Conservation (phyloP, 2,113 vertebrate genomes). For the Puffinus mauretanicus region DNA sequence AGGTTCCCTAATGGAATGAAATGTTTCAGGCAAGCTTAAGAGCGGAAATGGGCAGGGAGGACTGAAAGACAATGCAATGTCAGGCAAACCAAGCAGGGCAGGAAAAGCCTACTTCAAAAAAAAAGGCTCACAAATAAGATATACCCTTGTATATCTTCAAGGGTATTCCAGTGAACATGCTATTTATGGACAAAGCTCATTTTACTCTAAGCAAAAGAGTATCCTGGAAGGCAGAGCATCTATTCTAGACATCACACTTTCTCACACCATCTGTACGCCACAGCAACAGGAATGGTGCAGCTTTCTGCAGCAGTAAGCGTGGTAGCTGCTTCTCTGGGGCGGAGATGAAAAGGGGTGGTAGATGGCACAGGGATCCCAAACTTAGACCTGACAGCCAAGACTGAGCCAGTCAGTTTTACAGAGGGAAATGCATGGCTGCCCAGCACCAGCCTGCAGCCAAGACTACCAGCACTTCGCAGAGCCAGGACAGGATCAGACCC, state of each 20-base stretch:
- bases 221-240: not conserved
- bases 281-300: not conserved
- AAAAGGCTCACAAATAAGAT: not conserved
- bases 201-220: not conserved
- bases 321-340: not conserved
- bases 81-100: not conserved
- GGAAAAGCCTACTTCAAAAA: not conserved
- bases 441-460: not conserved
- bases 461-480: not conserved
- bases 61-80: slow-evolving; percentile 1
- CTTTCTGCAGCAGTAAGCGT: not conserved
- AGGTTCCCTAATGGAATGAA: slow-evolving; percentile 73
- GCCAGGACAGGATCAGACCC: not conserved
- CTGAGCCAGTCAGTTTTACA: not conserved
- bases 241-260: not conserved
- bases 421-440: not conserved
- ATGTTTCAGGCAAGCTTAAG: slow-evolving; percentile 59
- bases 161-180: not conserved
- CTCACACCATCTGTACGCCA: not conserved
- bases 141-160: not conserved
- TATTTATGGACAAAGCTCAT: not conserved
- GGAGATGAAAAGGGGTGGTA: not conserved
- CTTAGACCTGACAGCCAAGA: not conserved
- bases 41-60: slow-evolving; percentile 5
- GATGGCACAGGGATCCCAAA: not conserved